A percentile compares a stretch with the other conserved stretches of the same genome.
Conservation (phyloP, 2,888 invertebrate genomes). For the Philhelius pedissequus region DNA sequence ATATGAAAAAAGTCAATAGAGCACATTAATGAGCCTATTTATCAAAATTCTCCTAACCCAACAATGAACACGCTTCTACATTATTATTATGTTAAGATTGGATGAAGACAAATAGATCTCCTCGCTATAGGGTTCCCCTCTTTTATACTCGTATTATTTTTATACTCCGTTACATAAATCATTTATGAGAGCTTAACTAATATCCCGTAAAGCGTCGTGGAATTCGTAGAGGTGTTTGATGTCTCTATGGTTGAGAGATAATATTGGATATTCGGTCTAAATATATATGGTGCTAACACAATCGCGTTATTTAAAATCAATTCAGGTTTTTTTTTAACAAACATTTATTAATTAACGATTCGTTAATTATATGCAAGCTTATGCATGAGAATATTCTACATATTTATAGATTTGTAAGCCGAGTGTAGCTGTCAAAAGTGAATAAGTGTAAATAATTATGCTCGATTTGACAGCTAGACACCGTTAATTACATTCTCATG, state of each 20-base stretch:
- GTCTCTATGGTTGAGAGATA: background rate
- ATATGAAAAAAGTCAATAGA: background rate
- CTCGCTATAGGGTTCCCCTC: background rate
- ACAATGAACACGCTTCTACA: background rate
- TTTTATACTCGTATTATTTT: too few species aligned
- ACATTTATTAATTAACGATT: background rate
- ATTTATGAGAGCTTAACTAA: background rate
- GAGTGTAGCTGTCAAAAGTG: background rate
- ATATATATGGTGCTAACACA: background rate
- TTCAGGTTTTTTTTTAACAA: background rate
- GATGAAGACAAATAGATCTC: background rate
- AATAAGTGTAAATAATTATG: background rate
- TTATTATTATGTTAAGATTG: too few species aligned
- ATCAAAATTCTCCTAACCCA: background rate
- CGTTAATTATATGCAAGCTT: background rate
- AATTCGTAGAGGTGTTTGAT: slow-evolving; percentile 10
- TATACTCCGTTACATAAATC: background rate
- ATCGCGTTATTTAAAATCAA: background rate
- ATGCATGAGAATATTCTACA: background rate
- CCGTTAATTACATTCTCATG: slow-evolving; percentile 8
- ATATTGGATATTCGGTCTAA: background rate
- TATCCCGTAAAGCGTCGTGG: background rate
- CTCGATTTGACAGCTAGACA: background rate
- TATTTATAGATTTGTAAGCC: background rate
- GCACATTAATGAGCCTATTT: background rate